Base-by-base conservation (phyloP, 2,113 vertebrate genomes). In the Rhodinocichla rosea region DNA sequence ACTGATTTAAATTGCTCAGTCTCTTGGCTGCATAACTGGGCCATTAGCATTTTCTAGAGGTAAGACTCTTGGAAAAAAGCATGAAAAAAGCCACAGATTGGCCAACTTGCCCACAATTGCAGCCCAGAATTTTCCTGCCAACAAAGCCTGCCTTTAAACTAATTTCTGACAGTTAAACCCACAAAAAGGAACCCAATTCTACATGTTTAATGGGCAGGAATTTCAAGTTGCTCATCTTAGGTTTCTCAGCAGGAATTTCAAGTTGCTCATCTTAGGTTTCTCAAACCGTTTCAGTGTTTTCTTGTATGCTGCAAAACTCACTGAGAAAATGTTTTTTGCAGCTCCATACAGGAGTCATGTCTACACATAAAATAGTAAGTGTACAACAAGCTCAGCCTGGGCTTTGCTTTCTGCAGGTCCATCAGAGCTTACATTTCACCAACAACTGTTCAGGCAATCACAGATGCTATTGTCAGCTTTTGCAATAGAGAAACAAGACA, bases 1-100 rank as follows among this genome's bases (percentile, higher is more conserved):
- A 94, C 62, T 89, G 82, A 92, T 87, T 85, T 65, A 79, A 90
- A 94, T 26, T 91, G 84, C 70, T 87, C 65, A 67, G 71, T 87
- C 75, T 93, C 10, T 55, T 86, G 90, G 76, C 64, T 92, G 76
- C 53, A 35, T 30, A 92, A 71, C 56, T n/a, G 76, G n/a, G 13
- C 73, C 52, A 69, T 81, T 89, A 87, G 64, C 56, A 55, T 93
- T 84, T 95, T 94, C 89, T 87, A 77, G 69, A 92, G 70, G 73
- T 59, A 91, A 93, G 40, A 56, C 42, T 64, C 62, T 65, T 84
- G 62, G 70, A 95, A 94, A 73, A 35, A 24, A 86, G 68, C 59
- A 83, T 12, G 9, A 60, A 85, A 28, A 52, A 23, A 45, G 32
- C 42, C 84, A 68, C 30, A 56, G 15, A 60, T 2, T 7, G 49